These are phyloP conservation scores for Halcyon senegalensis DNA, from an alignment of 2,113 vertebrate genomes.

Conservation along the genomic window DNA sequence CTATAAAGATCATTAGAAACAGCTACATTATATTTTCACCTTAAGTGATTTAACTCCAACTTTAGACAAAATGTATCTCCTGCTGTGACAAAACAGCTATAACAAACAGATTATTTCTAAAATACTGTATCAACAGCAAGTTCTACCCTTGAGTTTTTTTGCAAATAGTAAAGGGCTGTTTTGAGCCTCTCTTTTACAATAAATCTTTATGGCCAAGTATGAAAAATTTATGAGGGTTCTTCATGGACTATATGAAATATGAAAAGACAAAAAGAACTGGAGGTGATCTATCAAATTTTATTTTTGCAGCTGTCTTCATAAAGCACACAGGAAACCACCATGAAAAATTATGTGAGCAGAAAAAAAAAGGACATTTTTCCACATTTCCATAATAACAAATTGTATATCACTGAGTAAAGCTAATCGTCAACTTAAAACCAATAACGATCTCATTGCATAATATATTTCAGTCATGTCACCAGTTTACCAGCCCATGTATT, in stretches of 20 bases:
- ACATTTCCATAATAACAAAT: neutral
- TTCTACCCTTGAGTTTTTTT: neutral
- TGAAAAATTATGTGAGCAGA: neutral
- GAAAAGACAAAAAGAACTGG: constrained; percentile 40
- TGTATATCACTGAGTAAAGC: neutral
- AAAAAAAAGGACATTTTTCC: neutral
- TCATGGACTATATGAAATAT: neutral
- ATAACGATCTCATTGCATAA: neutral
- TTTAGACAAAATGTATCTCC: neutral
- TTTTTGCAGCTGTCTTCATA: constrained; percentile 8
- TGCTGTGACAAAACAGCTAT: neutral
- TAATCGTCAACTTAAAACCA: neutral
- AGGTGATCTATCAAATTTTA: constrained; percentile 34
- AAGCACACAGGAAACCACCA: neutral
- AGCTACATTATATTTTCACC: neutral
- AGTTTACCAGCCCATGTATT: neutral
- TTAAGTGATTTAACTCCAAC: neutral
- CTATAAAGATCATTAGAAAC: neutral
- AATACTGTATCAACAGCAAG: neutral
- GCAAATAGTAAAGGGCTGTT: neutral
- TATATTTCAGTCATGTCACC: neutral
- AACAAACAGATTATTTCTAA: constrained; percentile 13
- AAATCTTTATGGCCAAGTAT: constrained; percentile 1
- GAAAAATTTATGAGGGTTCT: constrained; percentile 54
- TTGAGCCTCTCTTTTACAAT: neutral